Percentiles rank a stretch among this genome's conserved stretches.
Evolutionary conservation across 2,113 vertebrate species (phyloP).

Genomic region (Rhombomys opimus): DNA sequence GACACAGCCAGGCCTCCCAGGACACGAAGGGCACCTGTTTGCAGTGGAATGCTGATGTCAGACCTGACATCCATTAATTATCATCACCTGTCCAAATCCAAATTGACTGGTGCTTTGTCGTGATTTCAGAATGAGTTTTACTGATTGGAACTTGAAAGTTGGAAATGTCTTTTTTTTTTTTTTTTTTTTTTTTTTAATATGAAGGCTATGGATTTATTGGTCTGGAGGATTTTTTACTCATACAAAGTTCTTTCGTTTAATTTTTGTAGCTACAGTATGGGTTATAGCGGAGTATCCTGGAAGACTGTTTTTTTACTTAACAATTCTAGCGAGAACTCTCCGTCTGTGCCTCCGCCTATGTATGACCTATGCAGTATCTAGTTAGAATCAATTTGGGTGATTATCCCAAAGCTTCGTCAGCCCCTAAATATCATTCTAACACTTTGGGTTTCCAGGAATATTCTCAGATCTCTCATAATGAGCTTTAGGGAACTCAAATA

Average conservation of each 20-base stretch:
- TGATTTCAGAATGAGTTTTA: slow-evolving; percentile 40
- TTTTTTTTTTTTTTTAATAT: not conserved
- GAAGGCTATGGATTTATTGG: slow-evolving; percentile 10
- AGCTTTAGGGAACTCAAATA: not conserved
- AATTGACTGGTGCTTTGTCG: not conserved
- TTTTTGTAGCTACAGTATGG: not conserved
- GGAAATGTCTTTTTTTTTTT: not conserved
- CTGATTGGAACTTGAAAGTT: slow-evolving; percentile 30
- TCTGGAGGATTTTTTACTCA: slow-evolving; percentile 24
- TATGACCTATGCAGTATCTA: not conserved
- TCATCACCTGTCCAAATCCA: slow-evolving; percentile 17
- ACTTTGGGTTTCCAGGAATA: not conserved
- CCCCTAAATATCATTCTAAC: not conserved
- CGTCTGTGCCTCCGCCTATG: not conserved
- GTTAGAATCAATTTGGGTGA: not conserved
- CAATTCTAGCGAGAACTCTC: not conserved
- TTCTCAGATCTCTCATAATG: not conserved
- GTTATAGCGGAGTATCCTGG: not conserved
- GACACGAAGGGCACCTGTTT: not conserved
- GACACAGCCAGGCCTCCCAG: slow-evolving; percentile 8
- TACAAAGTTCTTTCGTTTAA: slow-evolving; percentile 51
- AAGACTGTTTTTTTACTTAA: not conserved
- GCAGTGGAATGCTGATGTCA: slow-evolving; percentile 47
- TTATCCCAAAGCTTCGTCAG: not conserved
- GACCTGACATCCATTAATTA: slow-evolving; percentile 47